Evolutionary conservation across 2,113 vertebrate species (phyloP).

Genomic region (Sterna hirundo): DNA sequence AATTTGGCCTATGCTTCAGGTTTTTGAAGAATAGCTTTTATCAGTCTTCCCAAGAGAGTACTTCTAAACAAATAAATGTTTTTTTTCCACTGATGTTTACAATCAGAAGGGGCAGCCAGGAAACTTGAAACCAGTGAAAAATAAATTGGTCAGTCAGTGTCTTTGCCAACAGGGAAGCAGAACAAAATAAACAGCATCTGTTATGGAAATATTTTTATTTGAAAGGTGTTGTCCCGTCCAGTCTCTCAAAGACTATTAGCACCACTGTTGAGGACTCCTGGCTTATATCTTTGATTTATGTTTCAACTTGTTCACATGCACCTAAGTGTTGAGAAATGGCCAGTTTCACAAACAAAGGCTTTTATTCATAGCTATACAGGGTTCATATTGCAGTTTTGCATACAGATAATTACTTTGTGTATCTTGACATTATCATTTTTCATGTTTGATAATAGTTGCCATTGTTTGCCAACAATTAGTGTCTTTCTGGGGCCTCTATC

Average conservation of each 20-base stretch:
- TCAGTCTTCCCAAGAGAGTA: not conserved
- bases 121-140: not conserved
- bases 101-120: constrained; percentile 7
- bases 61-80: constrained; percentile 38
- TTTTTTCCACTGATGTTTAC: not conserved
- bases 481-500: not conserved
- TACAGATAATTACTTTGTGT: not conserved
- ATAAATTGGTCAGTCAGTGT: not conserved
- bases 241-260: not conserved
- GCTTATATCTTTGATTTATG: not conserved
- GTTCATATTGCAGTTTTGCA: not conserved
- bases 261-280: not conserved
- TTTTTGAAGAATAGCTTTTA: constrained; percentile 26
- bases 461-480: not conserved
- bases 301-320: not conserved
- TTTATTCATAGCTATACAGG: not conserved
- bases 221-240: not conserved
- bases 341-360: constrained; percentile 13
- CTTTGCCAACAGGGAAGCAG: not conserved
- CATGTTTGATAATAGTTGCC: not conserved
- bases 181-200: constrained; percentile 10
- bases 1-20: not conserved
- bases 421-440: not conserved
- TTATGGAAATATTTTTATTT: constrained; percentile 24
- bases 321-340: not conserved